phyloP scores from a whole-genome alignment of 2,888 invertebrate species.

The Protonemura montana region DNA sequence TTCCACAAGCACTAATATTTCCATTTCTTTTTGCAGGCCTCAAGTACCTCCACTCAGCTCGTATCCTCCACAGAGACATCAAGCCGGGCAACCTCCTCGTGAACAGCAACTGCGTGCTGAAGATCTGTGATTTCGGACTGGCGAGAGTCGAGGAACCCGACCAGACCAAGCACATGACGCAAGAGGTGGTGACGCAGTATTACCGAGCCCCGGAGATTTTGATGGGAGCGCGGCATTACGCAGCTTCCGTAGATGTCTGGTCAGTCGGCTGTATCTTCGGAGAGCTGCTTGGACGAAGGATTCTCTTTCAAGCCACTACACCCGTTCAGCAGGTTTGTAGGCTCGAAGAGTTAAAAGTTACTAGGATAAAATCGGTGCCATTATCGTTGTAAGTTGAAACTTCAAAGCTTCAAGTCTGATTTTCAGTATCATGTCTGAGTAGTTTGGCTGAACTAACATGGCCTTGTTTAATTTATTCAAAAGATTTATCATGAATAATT shows the following conservation, averaged over 20 bases:
- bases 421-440: too few relatives aligned
- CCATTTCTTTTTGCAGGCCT: conserved; percentile 70
- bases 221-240: conserved; percentile 98
- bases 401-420: too few relatives aligned
- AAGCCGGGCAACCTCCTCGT: conserved; percentile 99
- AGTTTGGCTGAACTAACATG: too few relatives aligned
- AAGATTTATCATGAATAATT: conserved; percentile 21
- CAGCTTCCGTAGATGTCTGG: conserved; percentile 98
- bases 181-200: conserved; percentile 99
- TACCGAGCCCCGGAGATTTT: conserved; percentile 98
- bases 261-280: conserved; percentile 99
- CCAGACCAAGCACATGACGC: conserved; percentile 94
- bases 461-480: too few relatives aligned
- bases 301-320: conserved; percentile 97
- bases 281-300: conserved; percentile 92
- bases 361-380: not conserved
- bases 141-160: conserved; percentile 97
- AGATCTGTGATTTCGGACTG: conserved; percentile 99
- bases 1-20: too few relatives aligned
- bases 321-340: conserved; percentile 88
- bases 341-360: not conserved
- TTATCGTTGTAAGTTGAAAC: too few relatives aligned
- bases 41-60: conserved; percentile 98
- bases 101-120: conserved; percentile 98
- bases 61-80: conserved; percentile 97